Conservation (phyloP, 2,888 invertebrate genomes). For the Coecobrya sp. region DNA sequence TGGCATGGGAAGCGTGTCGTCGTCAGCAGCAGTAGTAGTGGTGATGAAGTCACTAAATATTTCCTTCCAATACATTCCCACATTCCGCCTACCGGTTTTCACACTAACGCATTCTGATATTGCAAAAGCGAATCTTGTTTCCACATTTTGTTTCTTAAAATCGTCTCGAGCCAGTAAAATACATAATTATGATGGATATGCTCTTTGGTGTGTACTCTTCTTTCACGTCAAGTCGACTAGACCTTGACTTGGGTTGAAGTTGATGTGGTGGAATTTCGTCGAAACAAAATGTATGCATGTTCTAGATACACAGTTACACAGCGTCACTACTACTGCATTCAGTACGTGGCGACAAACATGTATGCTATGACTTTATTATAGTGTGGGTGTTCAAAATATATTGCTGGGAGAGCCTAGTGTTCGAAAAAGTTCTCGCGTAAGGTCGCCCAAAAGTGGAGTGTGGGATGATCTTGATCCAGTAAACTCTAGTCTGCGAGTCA, state of each 20-base stretch:
- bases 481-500: background rate
- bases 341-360: background rate
- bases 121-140: background rate
- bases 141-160: slow-evolving; percentile 6
- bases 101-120: slow-evolving; percentile 5
- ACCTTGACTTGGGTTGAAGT: slow-evolving; percentile 48
- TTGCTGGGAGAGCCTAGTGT: background rate
- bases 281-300: slow-evolving; percentile 40
- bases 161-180: background rate
- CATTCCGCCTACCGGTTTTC: slow-evolving; percentile 55
- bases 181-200: background rate
- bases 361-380: background rate
- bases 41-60: slow-evolving; percentile 10
- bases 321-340: too few relatives aligned
- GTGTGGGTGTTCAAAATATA: slow-evolving; percentile 35
- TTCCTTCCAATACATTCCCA: slow-evolving; percentile 4
- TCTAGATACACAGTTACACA: slow-evolving; percentile 12
- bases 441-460: slow-evolving; percentile 22
- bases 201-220: background rate
- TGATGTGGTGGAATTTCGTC: slow-evolving; percentile 19
- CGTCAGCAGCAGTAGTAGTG: background rate
- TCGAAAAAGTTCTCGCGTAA: slow-evolving; percentile 31
- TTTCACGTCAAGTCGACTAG: slow-evolving; percentile 6
- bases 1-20: background rate
- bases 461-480: slow-evolving; percentile 65